phyloP scores from a whole-genome alignment of 2,888 invertebrate genomes.

The Unio pictorum region DNA sequence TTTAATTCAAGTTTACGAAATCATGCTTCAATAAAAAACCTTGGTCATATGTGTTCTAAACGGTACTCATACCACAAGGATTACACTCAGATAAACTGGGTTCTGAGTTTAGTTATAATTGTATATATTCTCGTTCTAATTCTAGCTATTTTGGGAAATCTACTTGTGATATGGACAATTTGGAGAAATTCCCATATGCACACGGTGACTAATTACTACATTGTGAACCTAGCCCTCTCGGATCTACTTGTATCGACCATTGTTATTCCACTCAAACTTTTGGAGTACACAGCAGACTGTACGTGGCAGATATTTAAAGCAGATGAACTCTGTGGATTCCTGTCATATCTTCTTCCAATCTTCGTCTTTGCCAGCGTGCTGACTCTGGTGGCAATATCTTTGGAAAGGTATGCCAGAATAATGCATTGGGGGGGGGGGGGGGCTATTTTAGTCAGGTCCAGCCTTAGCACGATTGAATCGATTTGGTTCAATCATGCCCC shows the following conservation, averaged over 20 bases:
- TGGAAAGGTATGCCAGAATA: constrained; percentile 70
- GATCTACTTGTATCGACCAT: constrained; percentile 72
- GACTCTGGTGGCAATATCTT: constrained; percentile 72
- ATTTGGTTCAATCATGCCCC: no score
- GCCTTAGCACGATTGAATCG: no score
- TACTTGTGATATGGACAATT: constrained; percentile 71
- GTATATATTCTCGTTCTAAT: constrained; percentile 68
- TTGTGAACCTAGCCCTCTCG: constrained; percentile 71
- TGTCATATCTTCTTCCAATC: constrained; percentile 71
- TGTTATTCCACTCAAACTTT: constrained; percentile 72
- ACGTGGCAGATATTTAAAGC: constrained; percentile 67
- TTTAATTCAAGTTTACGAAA: no score
- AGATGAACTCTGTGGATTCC: constrained; percentile 69
- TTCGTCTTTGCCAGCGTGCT: constrained; percentile 73
- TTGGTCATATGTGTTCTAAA: no score
- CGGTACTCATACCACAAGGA: constrained; percentile 43
- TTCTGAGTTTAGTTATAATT: constrained; percentile 61
- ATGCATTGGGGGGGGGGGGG: no score
- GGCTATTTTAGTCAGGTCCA: no score
- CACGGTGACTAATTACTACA: constrained; percentile 73
- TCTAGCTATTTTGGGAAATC: constrained; percentile 70
- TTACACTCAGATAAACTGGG: constrained; percentile 64
- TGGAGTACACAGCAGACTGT: constrained; percentile 72
- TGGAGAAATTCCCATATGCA: constrained; percentile 72
- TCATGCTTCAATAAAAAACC: no score